Evolutionary conservation across 2,888 invertebrate genomes (phyloP), one percentile per base, ranked within the genome.

Genomic region (Cheiracanthium punctorium): DNA sequence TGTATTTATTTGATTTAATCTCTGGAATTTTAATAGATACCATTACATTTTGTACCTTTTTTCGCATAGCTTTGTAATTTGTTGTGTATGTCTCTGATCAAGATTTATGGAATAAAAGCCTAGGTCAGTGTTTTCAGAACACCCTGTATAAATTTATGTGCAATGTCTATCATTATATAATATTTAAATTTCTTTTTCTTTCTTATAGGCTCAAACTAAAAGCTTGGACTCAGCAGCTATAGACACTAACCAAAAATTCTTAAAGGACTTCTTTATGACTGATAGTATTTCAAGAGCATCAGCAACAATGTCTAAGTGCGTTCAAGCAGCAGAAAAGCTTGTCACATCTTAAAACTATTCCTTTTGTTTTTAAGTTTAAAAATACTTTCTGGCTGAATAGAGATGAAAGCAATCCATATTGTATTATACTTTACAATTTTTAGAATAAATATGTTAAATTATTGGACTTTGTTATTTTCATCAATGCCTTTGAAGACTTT

Each of bases 281-380:
- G 98, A 99, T 92, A 93, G 96, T 7, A 97, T 99, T 91, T 97
- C 97, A 89, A 94, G 99, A 91, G 97, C 99, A 37, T 99, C 99
- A 4, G 96, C 96, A 88, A 99, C 98, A 73, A 99, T 99, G 99
- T 98, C 99, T 73, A 98, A 98, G 92, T 99, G 98, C 92, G 95
- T 98, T 89, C 95, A 96, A 90, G 98, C 98, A 17, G 96, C 95
- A 1, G 93, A 94, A 89, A 96, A 96, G 91, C 95, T 84, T n/a
- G 33, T 52, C 65, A 32, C 73, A 33, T 33, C 33, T 33, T 69
- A 67, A 67, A 67, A 67, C 30, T 24, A 20, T 4, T n/a, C 30
- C 30, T 10, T 14, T 67, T 67, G 10, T 24, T 64, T 64, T 24
- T 7, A 10, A 12, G n/a, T 64, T 28, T 28, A 7, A 64, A 64